Conservation (phyloP, 2,113 vertebrate genomes). For the Carollia perspicillata region DNA sequence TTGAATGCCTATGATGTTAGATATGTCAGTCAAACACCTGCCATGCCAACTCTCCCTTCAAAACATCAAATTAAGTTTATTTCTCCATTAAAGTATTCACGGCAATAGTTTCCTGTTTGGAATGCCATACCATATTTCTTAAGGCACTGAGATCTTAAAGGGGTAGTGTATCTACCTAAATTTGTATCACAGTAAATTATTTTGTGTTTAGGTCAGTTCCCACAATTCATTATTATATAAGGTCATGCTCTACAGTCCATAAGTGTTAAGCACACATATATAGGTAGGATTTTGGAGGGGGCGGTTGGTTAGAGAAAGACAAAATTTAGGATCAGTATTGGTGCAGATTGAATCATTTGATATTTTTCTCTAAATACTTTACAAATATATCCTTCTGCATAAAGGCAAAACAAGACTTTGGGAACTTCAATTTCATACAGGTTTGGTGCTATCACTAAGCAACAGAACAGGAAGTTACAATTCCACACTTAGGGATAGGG, state of each 20-base stretch:
- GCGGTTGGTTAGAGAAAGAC: not conserved
- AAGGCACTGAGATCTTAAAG: not conserved
- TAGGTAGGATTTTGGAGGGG: not conserved
- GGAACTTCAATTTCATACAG: not conserved
- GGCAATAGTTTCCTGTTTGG: not conserved
- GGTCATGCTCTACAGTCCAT: not conserved
- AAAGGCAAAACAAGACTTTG: not conserved
- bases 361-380: not conserved
- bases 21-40: not conserved
- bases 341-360: not conserved
- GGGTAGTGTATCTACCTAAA: not conserved
- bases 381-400: not conserved
- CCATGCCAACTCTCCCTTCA: not conserved
- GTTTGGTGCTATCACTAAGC: not conserved
- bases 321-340: not conserved
- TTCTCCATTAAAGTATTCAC: not conserved
- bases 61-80: not conserved
- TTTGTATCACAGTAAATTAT: not conserved
- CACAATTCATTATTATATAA: not conserved
- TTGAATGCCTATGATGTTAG: not conserved
- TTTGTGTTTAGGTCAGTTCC: not conserved
- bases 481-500: not conserved
- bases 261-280: not conserved
- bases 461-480: not conserved
- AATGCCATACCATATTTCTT: not conserved